Base-by-base conservation (phyloP, 2,113 vertebrate species). In the Hemichromis elongatus region DNA sequence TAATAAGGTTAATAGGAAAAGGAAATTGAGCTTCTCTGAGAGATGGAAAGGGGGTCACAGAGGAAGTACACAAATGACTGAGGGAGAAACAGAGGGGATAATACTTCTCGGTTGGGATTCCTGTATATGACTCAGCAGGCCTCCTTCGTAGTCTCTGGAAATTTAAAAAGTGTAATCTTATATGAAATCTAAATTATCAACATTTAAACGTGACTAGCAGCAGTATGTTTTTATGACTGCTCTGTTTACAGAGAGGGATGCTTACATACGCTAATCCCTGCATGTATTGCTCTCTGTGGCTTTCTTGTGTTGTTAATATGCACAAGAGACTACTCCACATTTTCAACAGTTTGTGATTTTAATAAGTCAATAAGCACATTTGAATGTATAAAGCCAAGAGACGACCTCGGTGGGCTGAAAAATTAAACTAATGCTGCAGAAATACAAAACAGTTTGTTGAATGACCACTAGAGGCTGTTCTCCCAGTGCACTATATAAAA, bases 1-100 rank as follows among this genome's bases (percentile, higher is more conserved):
- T 94, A 95, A 95, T 93, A 84, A 90, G 86, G 85, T 92, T 94
- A 93, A 93, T 90, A 88, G 85, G 81, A 86, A 86, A 87, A 92
- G 93, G 91, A 95, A 92, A 93, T 92, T 80, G 94, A 93, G 85
- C 80, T 90, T 90, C 83, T 85, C 68, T 85, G 88, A 77, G 89
- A 85, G 87, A 80, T 82, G 83, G 82, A 70, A 82, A 16, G 7
- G 75, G 79, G 70, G 79, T 75, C 75, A 79, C 80, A 78, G 83
- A 91, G 88, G 86, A 90, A 90, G 68, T 82, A 47, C 10, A 87
- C 84, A 88, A 33, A 85, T n/a, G 70, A 86, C 77, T 52, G 63
- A 90, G 89, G 79, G 77, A 85, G 91, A 63, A 88, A 83, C 47
- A 75, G 68, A 77, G 50, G 80, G 84, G 88, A 88, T 91, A 80